Conservation (phyloP, 1,140 invertebrate genomes). For the Bombus breviceps region DNA sequence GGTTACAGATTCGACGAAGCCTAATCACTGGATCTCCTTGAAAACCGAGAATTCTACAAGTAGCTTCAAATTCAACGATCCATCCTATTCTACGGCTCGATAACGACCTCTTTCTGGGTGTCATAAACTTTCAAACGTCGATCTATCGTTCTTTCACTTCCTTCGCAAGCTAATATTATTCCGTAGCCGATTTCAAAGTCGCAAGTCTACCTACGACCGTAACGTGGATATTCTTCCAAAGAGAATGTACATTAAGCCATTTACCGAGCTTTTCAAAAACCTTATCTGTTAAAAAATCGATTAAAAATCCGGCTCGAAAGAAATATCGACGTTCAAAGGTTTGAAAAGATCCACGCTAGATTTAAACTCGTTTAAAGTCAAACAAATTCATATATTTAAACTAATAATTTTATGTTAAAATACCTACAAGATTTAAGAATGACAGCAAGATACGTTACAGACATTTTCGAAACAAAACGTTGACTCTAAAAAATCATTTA, state of each 20-base stretch:
- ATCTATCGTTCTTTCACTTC: background rate
- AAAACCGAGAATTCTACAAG: background rate
- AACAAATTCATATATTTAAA: no score
- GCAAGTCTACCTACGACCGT: no score
- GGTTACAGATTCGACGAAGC: background rate
- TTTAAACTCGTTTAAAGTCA: no score
- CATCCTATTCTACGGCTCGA: background rate
- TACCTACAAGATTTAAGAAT: no score
- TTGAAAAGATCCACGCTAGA: background rate
- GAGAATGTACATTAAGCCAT: background rate
- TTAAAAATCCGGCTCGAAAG: background rate
- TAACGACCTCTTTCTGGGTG: background rate
- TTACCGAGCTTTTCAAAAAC: background rate
- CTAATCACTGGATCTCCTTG: constrained; percentile 7
- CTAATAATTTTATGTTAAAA: no score
- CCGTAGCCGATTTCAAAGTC: background rate
- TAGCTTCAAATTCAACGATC: background rate
- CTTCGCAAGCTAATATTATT: background rate
- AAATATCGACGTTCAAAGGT: background rate
- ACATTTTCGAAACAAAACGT: no score
- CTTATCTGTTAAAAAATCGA: no score
- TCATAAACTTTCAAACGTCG: no score
- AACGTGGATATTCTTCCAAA: background rate
- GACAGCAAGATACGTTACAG: no score
- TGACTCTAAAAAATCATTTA: background rate